Evolutionary conservation across 2,797 vertebrate species (phyloP), one percentile per base, ranked within the genome.

Genomic region (Rallus crepitans): DNA sequence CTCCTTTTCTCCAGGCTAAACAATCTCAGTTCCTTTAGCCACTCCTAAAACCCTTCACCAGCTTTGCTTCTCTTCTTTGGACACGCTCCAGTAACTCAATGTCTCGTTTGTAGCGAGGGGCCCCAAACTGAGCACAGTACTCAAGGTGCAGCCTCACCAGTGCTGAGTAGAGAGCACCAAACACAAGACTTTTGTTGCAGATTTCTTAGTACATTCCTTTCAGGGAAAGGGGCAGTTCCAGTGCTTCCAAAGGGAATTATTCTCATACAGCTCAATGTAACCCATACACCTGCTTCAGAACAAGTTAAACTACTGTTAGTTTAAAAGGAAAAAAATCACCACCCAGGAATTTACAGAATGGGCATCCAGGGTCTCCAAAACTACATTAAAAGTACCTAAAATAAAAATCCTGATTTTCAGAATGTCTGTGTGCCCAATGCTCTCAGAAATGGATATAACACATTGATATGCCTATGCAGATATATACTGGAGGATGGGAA

Each of bases 281-380:
- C n/a, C 45, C 40, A 42, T 0, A 60, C 4, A 18, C 35, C 60
- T 85, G 52, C 48, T 80, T 85, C 57, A 82, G 40, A 82, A 63
- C 23, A 70, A 85, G 33, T 60, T 31, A 63, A 84, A 82, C 42
- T 42, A 73, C 23, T 61, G 35, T 18, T 42, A 63, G 47, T n/a
- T 87, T 79, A 59, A 61, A 89, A 48, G 13, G 23, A 42, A 85
- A 89, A 71, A 82, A 91, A 66, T n/a, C 39, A 59, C 47, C 53
- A 60, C 9, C 9, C 53, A 91, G 24, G 24, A 86, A 70, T 66
- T 95, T 66, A 70, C 24, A 64, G 70, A 86, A 86, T 8, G 4
- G 15, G 53, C 3, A 4, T 28, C 17, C 50, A 81, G n/a, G 6
- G 6, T 68, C n/a, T 56, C n/a, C 11, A 69, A 76, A 84, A 47